Conservation (phyloP, 2,797 vertebrate species). For the Myotis planiceps region DNA sequence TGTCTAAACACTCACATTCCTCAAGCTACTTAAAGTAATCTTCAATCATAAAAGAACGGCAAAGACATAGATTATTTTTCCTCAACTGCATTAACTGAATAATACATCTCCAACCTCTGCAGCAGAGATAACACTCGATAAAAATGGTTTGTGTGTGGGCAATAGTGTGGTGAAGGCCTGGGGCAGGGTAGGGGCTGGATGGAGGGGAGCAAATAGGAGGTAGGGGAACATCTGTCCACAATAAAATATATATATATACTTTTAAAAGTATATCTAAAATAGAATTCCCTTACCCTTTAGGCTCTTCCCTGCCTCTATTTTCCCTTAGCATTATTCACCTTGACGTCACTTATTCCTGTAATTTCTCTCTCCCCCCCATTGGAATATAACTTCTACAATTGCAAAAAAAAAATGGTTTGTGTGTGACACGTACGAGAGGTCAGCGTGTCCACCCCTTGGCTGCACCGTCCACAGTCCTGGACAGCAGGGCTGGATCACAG, state of each 20-base stretch:
- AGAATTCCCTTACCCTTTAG: background rate
- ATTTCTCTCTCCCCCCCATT: background rate
- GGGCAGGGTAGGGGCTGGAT: too few relatives aligned
- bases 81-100: background rate
- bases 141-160: background rate
- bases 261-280: background rate
- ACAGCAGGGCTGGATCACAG: background rate
- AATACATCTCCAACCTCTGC: background rate
- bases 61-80: background rate
- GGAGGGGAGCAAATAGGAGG: too few relatives aligned
- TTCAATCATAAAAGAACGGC: background rate
- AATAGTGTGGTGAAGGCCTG: too few relatives aligned
- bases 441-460: background rate
- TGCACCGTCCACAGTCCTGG: too few relatives aligned
- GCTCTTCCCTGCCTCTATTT: background rate
- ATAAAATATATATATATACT: rapidly evolving
- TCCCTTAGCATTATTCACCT: background rate
- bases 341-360: background rate
- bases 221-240: too few relatives aligned
- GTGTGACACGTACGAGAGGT: background rate
- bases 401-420: background rate
- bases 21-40: background rate
- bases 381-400: background rate
- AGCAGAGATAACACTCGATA: background rate
- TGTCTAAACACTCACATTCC: background rate